These are phyloP conservation scores for Osedax frankpressi DNA, from an alignment of 2,888 invertebrate genomes.

Conservation along the genomic window DNA sequence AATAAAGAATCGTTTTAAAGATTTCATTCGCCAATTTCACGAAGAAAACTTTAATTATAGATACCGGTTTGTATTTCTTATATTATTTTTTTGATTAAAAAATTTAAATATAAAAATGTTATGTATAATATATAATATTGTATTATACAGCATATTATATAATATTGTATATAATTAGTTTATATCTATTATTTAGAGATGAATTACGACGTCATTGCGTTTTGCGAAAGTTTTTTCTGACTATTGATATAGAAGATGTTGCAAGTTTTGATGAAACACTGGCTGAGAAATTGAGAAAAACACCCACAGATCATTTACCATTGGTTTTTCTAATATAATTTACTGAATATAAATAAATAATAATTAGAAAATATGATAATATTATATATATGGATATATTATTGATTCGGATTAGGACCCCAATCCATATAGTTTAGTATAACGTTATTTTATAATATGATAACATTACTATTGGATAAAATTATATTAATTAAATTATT, in stretches of 20 bases:
- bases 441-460: too few relatives aligned
- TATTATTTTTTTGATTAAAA: background rate
- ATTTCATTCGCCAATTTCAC: slow-evolving; percentile 86
- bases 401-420: too few relatives aligned
- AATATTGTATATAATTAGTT: background rate
- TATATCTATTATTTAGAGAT: slow-evolving; percentile 56
- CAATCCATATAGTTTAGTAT: too few relatives aligned
- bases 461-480: too few relatives aligned
- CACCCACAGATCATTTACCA: slow-evolving; percentile 80
- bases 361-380: too few relatives aligned
- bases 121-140: background rate
- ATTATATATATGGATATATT: too few relatives aligned
- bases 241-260: slow-evolving; percentile 83
- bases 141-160: background rate
- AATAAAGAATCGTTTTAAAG: slow-evolving; percentile 78
- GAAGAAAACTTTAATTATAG: slow-evolving; percentile 88
- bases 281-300: slow-evolving; percentile 77
- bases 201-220: slow-evolving; percentile 82
- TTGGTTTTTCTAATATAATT: too few relatives aligned
- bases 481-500: too few relatives aligned
- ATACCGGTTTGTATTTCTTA: slow-evolving; percentile 60
- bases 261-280: slow-evolving; percentile 82
- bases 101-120: background rate
- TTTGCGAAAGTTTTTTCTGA: slow-evolving; percentile 71
- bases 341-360: too few relatives aligned